A percentile compares a stretch with the other conserved stretches of the same genome.
These are phyloP conservation scores for Hemichromis elongatus DNA, from an alignment of 2,113 vertebrate genomes.

Conservation along the genomic window DNA sequence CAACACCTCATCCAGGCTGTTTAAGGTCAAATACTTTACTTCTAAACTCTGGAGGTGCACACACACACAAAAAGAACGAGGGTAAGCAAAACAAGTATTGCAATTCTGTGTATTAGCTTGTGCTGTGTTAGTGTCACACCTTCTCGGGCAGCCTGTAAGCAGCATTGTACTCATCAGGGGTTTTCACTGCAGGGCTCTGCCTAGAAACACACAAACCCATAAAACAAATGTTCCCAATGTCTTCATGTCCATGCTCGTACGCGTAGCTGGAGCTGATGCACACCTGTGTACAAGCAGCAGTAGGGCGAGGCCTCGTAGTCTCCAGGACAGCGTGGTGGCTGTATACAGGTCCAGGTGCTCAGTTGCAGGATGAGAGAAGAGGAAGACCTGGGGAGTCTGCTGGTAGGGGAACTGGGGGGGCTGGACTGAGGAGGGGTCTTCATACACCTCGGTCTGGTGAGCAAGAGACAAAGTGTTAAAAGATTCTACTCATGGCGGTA, in stretches of 20 bases:
- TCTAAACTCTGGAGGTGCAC: conserved; percentile 66
- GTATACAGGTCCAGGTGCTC: conserved; percentile 77
- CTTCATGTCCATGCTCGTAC: neutral
- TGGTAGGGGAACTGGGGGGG: conserved; percentile 80
- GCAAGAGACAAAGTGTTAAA: neutral
- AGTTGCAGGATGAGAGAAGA: conserved; percentile 81
- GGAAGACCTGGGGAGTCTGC: conserved; percentile 84
- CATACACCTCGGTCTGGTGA: conserved; percentile 77
- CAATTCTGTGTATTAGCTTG: neutral
- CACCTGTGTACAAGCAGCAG: conserved; percentile 86
- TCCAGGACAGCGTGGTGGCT: conserved; percentile 83
- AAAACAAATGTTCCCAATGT: neutral
- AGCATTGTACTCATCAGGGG: conserved; percentile 61
- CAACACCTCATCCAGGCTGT: conserved; percentile 78
- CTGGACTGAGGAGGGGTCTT: conserved; percentile 81
- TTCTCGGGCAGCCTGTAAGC: conserved; percentile 69
- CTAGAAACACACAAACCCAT: conserved; percentile 40
- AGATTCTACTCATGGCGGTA: neutral
- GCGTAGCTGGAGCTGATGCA: neutral
- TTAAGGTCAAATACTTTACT: conserved; percentile 80
- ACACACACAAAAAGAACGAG: neutral
- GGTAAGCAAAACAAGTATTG: neutral
- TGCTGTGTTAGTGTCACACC: conserved; percentile 30
- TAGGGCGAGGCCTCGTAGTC: conserved; percentile 83
- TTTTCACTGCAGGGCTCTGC: conserved; percentile 62